These are phyloP conservation scores for Ostrea denselamellosa DNA, from an alignment of 1,140 invertebrate genomes.

Conservation along the genomic window DNA sequence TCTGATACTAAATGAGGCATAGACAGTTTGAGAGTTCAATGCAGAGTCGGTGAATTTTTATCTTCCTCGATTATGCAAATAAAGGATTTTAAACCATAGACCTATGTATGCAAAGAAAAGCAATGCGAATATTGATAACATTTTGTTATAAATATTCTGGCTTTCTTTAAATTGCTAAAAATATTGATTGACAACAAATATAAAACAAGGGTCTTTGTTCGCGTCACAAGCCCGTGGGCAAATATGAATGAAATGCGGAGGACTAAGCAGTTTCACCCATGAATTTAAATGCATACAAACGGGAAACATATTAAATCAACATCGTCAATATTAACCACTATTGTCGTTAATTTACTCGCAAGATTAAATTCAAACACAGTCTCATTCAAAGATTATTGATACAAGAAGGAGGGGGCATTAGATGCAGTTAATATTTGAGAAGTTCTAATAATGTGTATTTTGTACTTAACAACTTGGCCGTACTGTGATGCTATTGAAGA, in stretches of 20 bases:
- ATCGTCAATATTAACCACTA: background rate
- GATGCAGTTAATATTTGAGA: slow-evolving; percentile 38
- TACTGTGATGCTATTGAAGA: background rate
- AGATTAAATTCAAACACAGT: slow-evolving; percentile 27
- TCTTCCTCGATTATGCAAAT: background rate
- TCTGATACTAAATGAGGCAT: background rate
- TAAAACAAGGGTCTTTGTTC: slow-evolving; percentile 18
- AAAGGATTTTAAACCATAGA: background rate
- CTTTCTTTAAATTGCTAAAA: background rate
- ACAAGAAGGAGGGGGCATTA: slow-evolving; percentile 16
- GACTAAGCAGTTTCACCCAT: background rate
- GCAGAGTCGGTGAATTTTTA: background rate
- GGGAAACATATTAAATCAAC: background rate
- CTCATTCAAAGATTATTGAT: background rate
- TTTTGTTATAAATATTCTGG: slow-evolving; percentile 16
- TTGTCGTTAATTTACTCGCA: slow-evolving; percentile 33
- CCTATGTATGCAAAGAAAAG: background rate
- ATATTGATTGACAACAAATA: slow-evolving; percentile 1
- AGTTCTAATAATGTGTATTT: background rate
- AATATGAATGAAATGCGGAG: background rate
- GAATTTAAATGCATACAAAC: background rate
- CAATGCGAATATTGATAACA: background rate
- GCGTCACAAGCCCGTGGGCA: background rate
- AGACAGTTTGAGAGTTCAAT: background rate
- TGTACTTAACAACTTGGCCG: background rate